These are phyloP conservation scores for Drosophila biarmipes DNA, from an alignment of 1,140 invertebrate genomes.

Conservation along the genomic window DNA sequence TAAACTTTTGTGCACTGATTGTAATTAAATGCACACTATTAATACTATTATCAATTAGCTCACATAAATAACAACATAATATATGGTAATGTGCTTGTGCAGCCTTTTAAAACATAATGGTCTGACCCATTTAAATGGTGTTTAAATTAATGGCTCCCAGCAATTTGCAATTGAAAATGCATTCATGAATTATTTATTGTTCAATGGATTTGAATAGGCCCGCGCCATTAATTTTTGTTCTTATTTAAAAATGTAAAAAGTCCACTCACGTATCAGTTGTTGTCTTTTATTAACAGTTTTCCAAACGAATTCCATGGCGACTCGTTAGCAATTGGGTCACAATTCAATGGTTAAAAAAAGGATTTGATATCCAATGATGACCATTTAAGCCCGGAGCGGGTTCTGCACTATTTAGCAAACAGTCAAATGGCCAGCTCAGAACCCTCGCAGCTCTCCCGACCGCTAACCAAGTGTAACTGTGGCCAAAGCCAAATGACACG, in stretches of 20 bases:
- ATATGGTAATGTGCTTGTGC: neutral
- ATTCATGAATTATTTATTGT: neutral
- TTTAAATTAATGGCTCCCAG: neutral
- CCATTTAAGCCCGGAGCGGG: slow-evolving; percentile 8
- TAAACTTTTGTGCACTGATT: neutral
- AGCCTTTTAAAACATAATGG: neutral
- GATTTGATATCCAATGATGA: slow-evolving; percentile 18
- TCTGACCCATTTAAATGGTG: neutral
- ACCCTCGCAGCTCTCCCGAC: neutral
- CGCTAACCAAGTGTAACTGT: slow-evolving; percentile 38
- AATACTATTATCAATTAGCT: neutral
- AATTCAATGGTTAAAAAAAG: slow-evolving; percentile 18
- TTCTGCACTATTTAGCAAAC: slow-evolving; percentile 45
- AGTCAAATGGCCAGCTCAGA: slow-evolving; percentile 4
- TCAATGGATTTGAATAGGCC: neutral
- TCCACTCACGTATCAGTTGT: slow-evolving; percentile 18
- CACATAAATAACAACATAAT: neutral
- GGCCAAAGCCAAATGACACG: slow-evolving; percentile 24
- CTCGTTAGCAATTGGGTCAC: slow-evolving; percentile 39
- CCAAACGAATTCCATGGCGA: slow-evolving; percentile 17
- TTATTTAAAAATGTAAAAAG: neutral
- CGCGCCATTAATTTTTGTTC: neutral
- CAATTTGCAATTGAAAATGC: neutral
- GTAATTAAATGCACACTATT: neutral
- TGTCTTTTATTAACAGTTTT: slow-evolving; percentile 9